Percentiles rank a stretch among this genome's conserved stretches.
phyloP scores from a whole-genome alignment of 2,797 vertebrate genomes.

The Aotus griseimembra region DNA sequence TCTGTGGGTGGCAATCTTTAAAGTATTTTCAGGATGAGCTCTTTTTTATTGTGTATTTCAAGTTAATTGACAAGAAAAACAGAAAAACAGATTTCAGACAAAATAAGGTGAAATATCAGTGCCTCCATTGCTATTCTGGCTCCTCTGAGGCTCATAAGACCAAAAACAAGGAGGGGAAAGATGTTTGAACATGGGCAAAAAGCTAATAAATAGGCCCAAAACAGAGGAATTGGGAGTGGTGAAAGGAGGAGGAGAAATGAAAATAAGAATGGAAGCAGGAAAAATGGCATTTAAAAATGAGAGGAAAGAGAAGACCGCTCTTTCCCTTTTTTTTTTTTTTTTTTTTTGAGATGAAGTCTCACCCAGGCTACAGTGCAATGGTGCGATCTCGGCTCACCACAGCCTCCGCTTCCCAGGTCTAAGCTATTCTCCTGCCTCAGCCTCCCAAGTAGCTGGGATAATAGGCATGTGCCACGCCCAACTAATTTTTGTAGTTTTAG shows the following conservation, averaged over 20 bases:
- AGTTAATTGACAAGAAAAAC: neutral
- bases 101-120: neutral
- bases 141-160: neutral
- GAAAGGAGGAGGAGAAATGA: neutral
- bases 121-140: neutral
- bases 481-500: no score
- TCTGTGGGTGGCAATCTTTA: neutral
- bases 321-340: no score
- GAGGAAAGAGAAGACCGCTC: neutral
- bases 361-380: no score
- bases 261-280: neutral
- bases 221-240: neutral
- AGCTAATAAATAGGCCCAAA: neutral
- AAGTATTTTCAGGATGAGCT: neutral
- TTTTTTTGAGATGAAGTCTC: no score
- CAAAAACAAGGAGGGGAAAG: neutral
- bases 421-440: no score
- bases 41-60: neutral
- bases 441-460: no score
- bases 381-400: no score
- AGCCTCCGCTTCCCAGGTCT: no score
- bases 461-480: no score
- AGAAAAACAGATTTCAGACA: neutral
- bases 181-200: neutral
- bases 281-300: neutral